These are phyloP conservation scores for Strix uralensis DNA, from an alignment of 2,113 vertebrate genomes.

Conservation along the genomic window DNA sequence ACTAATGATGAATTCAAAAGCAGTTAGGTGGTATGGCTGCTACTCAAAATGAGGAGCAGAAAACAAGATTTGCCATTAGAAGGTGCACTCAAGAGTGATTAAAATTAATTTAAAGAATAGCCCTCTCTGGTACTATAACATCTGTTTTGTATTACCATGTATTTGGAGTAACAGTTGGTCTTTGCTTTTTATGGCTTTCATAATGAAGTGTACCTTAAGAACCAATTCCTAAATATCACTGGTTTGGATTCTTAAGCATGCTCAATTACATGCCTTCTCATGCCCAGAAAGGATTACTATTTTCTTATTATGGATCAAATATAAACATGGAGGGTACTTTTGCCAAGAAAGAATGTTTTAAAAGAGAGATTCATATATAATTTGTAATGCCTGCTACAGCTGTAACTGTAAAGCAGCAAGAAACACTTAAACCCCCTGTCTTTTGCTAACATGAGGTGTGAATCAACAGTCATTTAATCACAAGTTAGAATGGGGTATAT, in stretches of 20 bases:
- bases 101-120: constrained; percentile 22
- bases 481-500: neutral
- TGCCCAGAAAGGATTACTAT: neutral
- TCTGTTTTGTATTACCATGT: neutral
- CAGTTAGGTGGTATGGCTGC: neutral
- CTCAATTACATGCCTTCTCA: neutral
- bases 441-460: neutral
- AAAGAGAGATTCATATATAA: neutral
- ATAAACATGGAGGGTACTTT: neutral
- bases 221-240: constrained; percentile 21
- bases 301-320: neutral
- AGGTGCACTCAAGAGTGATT: constrained; percentile 21
- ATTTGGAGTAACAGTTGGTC: constrained; percentile 24
- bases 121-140: neutral
- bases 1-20: neutral
- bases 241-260: neutral
- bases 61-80: constrained; percentile 16
- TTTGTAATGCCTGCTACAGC: neutral
- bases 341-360: neutral
- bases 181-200: constrained; percentile 6
- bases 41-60: neutral
- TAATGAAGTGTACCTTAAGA: constrained; percentile 40
- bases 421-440: neutral
- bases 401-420: neutral
- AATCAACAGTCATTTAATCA: neutral